These are phyloP conservation scores for Python bivittatus DNA, from an alignment of 2,113 vertebrate species.

Conservation along the genomic window DNA sequence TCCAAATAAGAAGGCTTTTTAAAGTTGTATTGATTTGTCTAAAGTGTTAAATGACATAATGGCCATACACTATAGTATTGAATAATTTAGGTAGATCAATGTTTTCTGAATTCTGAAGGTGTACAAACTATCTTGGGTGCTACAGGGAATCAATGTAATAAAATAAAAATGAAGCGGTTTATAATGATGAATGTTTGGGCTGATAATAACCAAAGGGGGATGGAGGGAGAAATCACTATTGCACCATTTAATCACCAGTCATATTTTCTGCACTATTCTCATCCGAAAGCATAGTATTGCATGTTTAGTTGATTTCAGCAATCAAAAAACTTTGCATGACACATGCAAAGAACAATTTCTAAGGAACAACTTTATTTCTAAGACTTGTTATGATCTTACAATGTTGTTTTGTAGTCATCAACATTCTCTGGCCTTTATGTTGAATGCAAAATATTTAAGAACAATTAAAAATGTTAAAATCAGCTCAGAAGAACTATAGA, in stretches of 20 bases:
- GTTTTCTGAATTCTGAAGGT: conserved; percentile 74
- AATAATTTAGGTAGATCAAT: conserved; percentile 83
- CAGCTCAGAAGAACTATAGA: background rate
- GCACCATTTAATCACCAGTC: conserved; percentile 69
- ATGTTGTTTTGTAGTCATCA: conserved; percentile 56
- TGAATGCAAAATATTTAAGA: conserved; percentile 6
- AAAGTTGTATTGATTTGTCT: conserved; percentile 73
- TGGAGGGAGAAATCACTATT: conserved; percentile 57
- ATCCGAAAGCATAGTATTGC: conserved; percentile 64
- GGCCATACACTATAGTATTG: conserved; percentile 70
- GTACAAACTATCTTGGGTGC: conserved; percentile 68
- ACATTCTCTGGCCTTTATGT: conserved; percentile 53
- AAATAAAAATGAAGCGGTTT: conserved; percentile 70
- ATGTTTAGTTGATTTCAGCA: conserved; percentile 65
- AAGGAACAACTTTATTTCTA: conserved; percentile 54
- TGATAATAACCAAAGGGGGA: conserved; percentile 66
- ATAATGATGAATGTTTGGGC: conserved; percentile 70
- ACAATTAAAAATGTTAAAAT: background rate
- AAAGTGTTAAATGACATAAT: conserved; percentile 78
- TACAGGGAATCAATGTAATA: conserved; percentile 76
- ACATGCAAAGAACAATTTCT: conserved; percentile 29
- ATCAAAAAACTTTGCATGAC: conserved; percentile 70
- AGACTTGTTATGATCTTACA: conserved; percentile 40
- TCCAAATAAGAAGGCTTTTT: conserved; percentile 67
- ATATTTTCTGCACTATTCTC: conserved; percentile 64